phyloP scores from a whole-genome alignment of 2,888 invertebrate species.

The Pristionchus exspectatus region DNA sequence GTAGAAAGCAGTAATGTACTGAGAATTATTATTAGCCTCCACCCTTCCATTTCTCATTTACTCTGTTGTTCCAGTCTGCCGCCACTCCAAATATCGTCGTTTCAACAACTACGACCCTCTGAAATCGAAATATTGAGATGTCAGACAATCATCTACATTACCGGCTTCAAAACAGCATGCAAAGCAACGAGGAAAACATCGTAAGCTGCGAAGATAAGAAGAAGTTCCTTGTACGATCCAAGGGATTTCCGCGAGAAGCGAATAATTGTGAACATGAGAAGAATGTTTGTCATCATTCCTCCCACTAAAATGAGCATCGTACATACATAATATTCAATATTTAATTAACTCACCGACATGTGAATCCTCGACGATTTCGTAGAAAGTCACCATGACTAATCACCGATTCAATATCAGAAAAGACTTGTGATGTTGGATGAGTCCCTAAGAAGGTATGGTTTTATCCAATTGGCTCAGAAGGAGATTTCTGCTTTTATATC shows the following conservation, averaged over 20 bases:
- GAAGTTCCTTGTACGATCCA: neutral
- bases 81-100: slow-evolving; percentile 3
- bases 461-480: neutral
- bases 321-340: neutral
- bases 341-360: neutral
- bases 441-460: neutral
- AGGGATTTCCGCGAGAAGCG: neutral
- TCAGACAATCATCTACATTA: neutral
- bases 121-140: neutral
- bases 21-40: neutral
- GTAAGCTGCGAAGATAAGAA: neutral
- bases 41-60: neutral
- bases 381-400: neutral
- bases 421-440: neutral
- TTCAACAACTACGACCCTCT: neutral
- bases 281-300: neutral
- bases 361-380: neutral
- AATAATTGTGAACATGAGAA: neutral
- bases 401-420: neutral
- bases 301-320: neutral
- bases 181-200: neutral
- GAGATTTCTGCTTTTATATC: neutral
- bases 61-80: neutral
- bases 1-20: neutral
- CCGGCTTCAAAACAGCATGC: neutral